Conservation (phyloP, 2,113 vertebrate genomes). For the Zeus faber region DNA sequence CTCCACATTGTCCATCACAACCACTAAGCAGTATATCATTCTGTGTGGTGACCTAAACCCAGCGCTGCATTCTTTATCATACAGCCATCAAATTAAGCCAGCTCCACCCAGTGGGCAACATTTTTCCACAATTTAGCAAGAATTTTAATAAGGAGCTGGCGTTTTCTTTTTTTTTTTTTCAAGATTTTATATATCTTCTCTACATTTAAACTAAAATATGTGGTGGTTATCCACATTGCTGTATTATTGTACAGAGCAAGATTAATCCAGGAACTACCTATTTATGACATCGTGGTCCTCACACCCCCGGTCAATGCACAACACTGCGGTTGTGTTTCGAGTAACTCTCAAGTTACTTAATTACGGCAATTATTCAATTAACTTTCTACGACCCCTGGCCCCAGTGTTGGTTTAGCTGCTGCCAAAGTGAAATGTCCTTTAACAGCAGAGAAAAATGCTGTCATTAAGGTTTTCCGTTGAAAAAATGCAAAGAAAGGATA, state of each 20-base stretch:
- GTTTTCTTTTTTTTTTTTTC: too few species aligned
- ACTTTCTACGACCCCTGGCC: constrained; percentile 21
- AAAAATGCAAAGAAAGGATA: constrained; percentile 10
- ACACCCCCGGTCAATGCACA: constrained; percentile 16
- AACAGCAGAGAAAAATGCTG: constrained; percentile 2
- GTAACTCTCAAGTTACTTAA: constrained; percentile 30
- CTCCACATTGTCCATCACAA: constrained; percentile 48
- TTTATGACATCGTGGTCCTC: constrained; percentile 10
- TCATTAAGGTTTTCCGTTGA: constrained; percentile 3
- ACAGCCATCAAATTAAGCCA: constrained; percentile 37
- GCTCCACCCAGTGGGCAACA: constrained; percentile 50
- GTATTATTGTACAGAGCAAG: constrained; percentile 7
- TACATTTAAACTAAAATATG: constrained; percentile 5
- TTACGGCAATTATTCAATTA: constrained; percentile 42
- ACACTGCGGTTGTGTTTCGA: constrained; percentile 37
- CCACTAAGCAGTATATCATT: constrained; percentile 54
- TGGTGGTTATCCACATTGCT: constrained; percentile 33
- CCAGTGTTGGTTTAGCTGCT: constrained; percentile 16
- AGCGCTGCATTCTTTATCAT: constrained; percentile 51
- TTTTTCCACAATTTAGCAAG: constrained; percentile 46
- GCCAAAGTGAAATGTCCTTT: constrained; percentile 21
- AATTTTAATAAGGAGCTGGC: constrained; percentile 57
- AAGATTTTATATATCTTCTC: too few species aligned
- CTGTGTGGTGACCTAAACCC: constrained; percentile 54
- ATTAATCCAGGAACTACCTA: constrained; percentile 10